phyloP scores from a whole-genome alignment of 1,140 invertebrate species.

The Trigoniulus corallinus region DNA sequence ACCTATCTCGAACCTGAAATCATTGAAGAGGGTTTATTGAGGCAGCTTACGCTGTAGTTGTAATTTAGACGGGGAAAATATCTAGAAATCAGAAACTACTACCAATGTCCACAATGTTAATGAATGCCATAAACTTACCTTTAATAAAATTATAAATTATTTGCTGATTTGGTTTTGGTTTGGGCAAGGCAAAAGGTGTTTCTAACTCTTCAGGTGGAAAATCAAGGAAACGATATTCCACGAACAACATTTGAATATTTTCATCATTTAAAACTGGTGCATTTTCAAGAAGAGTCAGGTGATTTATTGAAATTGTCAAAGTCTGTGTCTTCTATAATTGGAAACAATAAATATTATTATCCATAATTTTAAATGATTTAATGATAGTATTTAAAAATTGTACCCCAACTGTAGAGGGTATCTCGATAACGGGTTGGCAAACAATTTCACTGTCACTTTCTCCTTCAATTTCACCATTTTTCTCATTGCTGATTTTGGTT shows the following conservation, averaged over 20 bases:
- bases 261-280: conserved; percentile 20
- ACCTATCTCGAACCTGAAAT: too few species aligned
- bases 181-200: conserved; percentile 29
- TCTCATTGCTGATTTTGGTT: too few species aligned
- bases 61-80: neutral
- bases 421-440: too few species aligned
- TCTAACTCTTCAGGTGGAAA: conserved; percentile 27
- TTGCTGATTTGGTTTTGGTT: conserved; percentile 21
- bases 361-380: neutral
- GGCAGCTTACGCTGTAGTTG: neutral
- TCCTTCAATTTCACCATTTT: too few species aligned
- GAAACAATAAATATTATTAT: neutral
- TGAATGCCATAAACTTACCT: neutral
- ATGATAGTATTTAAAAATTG: too few species aligned
- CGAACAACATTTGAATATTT: conserved; percentile 25
- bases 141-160: conserved; percentile 26
- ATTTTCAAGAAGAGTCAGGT: conserved; percentile 20
- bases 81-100: neutral
- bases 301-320: conserved; percentile 20
- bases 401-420: too few species aligned
- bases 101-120: conserved; percentile 1
- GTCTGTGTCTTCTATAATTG: too few species aligned
- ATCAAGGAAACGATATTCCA: conserved; percentile 29
- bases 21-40: neutral
- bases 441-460: too few species aligned